Base-by-base conservation (phyloP, 2,113 vertebrate species). In the Tyrannus savana region DNA sequence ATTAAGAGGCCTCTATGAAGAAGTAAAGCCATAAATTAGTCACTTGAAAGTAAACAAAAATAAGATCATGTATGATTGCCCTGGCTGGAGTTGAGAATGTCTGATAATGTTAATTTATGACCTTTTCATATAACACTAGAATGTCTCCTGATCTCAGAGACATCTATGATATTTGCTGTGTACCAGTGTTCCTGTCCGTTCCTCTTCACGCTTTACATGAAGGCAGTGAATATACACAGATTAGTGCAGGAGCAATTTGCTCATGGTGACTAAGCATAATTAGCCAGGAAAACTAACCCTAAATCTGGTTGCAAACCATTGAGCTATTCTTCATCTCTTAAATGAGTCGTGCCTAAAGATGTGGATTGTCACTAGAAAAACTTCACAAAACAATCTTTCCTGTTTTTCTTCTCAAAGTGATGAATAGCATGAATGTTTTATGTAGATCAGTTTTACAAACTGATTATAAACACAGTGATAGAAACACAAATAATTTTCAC, bases 71-170 rank as follows among this genome's bases (percentile, higher is more conserved):
- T 18, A 22, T 68, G 31, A 64, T 56, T 90, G 19, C n/a, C 13
- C 37, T 89, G 31, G 21, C 22, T 79, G 46, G 23, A 69, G 17
- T 33, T 86, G 18, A 55, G 35, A 90, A 85, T 69, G 46, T 62
- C 69, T 84, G 59, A 90, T 53, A 88, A 88, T 66, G 46, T 12
- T 80, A 69, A 88, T 93, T 83, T 85, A 79, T 88, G 44, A 84
- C 53, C 42, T 82, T 83, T 64, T 67, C 8, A 44, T 73, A 82
- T 52, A 73, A 37, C 52, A 79, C 35, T 76, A 60, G 33, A 76
- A 76, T 23, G 12, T 22, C 28, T 87, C 8, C 31, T 60, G 39
- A 44, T 68, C 66, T 83, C 90, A 68, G 60, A 83, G 39, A 28
- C 14, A 52, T 19, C 23, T 72, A 15, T 85, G 39, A 63, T 83